Base-by-base conservation (phyloP, 1,140 invertebrate genomes). In the Oscheius sp. region DNA sequence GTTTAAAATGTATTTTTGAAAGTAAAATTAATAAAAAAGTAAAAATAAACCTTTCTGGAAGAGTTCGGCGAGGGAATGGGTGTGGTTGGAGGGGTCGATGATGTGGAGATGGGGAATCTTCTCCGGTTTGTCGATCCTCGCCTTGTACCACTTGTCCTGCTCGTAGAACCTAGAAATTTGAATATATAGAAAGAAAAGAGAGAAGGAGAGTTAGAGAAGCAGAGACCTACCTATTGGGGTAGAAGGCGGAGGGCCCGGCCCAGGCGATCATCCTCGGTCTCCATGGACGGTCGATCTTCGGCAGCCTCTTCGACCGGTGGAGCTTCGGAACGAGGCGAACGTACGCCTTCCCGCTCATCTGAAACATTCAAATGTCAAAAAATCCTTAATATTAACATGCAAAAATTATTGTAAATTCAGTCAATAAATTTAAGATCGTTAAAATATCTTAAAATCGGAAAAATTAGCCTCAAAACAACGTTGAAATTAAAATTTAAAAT, bases 211-310 rank as follows among this genome's bases (percentile, higher is more conserved):
- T 1, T 3, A 29, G 31, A 3, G 29, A 1, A 32, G 32, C 28
- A 68, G 36, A 10, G n/a, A 15, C 68, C 15, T 3, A 82, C 81
- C 81, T 77, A 38, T 82, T 77, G 20, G 75, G 77, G 31, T 75
- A 68, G 58, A 83, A 83, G 36, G 81, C 82, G 29, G 77, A 74
- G n/a, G 81, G 82, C 18, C 81, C 81, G 23, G 82, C 82, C 81
- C 81, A 83, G 31, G 81, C 82, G 58, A 84, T 79, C 1, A 79
- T 74, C 26, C 82, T 46, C 31, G 82, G 81, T 31, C 82, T 73
- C 79, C 63, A 68, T 1, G 78, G 80, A 1, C 82, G 75, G 45
- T 46, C 69, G 29, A 84, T 80, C 31, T 79, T 69, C 20, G 81
- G 82, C 32, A 80, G 75, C 2, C 49, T 61, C 34, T 55, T 73